phyloP scores from a whole-genome alignment of 2,888 invertebrate species.

The Oligia strigilis region DNA sequence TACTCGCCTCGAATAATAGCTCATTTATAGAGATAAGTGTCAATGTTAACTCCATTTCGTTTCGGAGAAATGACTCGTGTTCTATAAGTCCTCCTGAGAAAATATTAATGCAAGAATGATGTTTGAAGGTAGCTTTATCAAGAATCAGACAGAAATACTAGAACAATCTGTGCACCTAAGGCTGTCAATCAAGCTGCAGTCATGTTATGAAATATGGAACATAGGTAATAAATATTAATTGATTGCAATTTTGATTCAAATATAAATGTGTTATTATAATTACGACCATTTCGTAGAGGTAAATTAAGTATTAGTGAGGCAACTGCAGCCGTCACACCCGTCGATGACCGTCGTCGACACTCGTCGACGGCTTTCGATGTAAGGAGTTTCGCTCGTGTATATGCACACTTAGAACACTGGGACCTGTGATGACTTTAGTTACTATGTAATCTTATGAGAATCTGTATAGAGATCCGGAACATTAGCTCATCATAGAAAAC shows the following conservation, averaged over 20 bases:
- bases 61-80: conserved; percentile 73
- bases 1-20: conserved; percentile 80
- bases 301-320: neutral
- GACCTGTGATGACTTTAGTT: neutral
- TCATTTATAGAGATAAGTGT: conserved; percentile 88
- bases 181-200: conserved; percentile 20
- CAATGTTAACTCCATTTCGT: conserved; percentile 77
- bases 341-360: neutral
- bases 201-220: conserved; percentile 16
- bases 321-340: neutral
- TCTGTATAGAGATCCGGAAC: neutral
- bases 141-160: conserved; percentile 26
- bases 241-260: conserved; percentile 45
- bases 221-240: conserved; percentile 17
- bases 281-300: conserved; percentile 9
- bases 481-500: neutral
- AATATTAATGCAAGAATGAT: conserved; percentile 68
- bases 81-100: conserved; percentile 72
- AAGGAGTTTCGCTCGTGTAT: neutral
- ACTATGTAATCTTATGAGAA: conserved; percentile 14
- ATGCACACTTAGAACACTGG: neutral
- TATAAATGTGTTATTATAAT: conserved; percentile 26
- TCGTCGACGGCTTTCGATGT: neutral
- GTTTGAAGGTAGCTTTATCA: conserved; percentile 45
- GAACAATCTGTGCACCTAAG: conserved; percentile 24